Evolutionary conservation across 2,797 vertebrate genomes (phyloP).

Genomic region (Smutsia temminckii): DNA sequence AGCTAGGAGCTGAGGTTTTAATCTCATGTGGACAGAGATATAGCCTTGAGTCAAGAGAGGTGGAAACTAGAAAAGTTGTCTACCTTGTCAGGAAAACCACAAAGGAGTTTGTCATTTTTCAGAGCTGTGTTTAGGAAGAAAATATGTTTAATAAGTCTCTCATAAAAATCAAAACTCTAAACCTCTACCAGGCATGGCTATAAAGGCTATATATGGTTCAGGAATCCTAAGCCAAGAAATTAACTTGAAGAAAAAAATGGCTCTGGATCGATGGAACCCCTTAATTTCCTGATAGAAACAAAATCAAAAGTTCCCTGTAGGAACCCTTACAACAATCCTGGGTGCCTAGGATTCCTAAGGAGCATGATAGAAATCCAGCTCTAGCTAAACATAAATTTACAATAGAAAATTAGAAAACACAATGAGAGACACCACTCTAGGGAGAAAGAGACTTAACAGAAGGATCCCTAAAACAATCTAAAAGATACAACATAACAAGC

Average conservation of each 20-base stretch:
- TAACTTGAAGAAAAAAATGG: neutral
- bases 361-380: neutral
- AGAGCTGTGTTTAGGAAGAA: neutral
- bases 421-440: neutral
- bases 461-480: neutral
- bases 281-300: conserved; percentile 33
- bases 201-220: conserved; percentile 17
- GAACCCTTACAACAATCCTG: neutral
- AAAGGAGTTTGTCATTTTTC: conserved; percentile 14
- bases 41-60: neutral
- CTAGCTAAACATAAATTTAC: conserved; percentile 19
- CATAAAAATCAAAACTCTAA: conserved; percentile 31
- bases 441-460: neutral
- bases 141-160: neutral
- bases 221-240: conserved; percentile 28
- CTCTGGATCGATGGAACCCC: neutral
- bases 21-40: conserved; percentile 18
- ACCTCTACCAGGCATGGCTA: neutral
- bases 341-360: neutral
- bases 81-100: neutral
- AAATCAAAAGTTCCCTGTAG: neutral
- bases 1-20: conserved; percentile 11
- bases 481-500: neutral
- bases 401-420: neutral
- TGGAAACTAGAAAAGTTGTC: conserved; percentile 36